Evolutionary conservation across 2,888 invertebrate species (phyloP).

Genomic region (Drosophila borealis): DNA sequence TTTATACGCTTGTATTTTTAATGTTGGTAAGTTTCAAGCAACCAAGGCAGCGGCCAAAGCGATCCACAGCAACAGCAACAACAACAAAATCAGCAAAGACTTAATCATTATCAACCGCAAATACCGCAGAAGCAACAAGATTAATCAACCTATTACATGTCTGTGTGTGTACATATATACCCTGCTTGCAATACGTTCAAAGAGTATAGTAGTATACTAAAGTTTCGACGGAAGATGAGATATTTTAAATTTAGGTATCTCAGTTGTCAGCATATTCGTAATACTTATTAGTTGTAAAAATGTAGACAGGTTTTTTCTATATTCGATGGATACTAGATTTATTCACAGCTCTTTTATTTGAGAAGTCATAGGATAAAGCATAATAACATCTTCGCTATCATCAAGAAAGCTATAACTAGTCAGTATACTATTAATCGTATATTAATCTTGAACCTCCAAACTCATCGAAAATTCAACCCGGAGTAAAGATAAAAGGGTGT

Average conservation of each 20-base stretch:
- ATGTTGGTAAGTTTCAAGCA: constrained; percentile 62
- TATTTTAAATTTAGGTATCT: background rate
- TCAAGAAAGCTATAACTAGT: no score
- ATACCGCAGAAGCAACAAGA: constrained; percentile 44
- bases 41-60: constrained; percentile 24
- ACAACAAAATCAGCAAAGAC: constrained; percentile 31
- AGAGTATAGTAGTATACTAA: background rate
- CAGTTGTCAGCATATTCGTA: no score
- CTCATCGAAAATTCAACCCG: no score
- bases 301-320: no score
- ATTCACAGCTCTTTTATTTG: no score
- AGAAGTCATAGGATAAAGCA: no score
- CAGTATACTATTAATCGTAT: no score
- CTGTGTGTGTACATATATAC: background rate
- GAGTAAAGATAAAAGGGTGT: no score
- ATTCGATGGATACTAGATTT: no score
- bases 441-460: no score
- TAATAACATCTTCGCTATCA: no score
- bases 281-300: no score
- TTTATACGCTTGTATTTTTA: constrained; percentile 65
- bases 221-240: background rate
- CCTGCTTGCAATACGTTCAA: constrained; percentile 8
- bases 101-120: constrained; percentile 57
- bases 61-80: constrained; percentile 26
- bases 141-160: constrained; percentile 29